A percentile compares a stretch with the other conserved stretches of the same genome.
These are phyloP conservation scores for Hylomyscus alleni DNA, from an alignment of 2,797 vertebrate genomes.

Conservation along the genomic window DNA sequence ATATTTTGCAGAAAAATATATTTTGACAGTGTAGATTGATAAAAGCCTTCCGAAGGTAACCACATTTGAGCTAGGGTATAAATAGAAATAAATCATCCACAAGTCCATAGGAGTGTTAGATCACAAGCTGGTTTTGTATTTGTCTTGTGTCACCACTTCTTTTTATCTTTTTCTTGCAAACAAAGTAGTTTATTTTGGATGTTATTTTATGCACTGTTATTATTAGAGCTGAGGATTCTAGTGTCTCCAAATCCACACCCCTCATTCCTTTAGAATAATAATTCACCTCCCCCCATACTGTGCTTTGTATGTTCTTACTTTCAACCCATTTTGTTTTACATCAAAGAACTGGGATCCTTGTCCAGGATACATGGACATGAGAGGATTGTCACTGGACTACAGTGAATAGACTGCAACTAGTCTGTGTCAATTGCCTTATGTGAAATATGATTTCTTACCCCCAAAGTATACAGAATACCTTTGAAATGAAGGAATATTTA, in stretches of 20 bases:
- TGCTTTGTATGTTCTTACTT: background rate
- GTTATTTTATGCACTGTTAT: background rate
- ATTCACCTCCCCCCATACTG: background rate
- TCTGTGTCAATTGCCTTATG: background rate
- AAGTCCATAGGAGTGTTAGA: background rate
- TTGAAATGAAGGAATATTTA: constrained; percentile 57
- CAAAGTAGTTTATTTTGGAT: constrained; percentile 12
- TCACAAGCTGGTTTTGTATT: constrained; percentile 28
- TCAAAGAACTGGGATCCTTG: background rate
- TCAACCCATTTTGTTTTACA: background rate
- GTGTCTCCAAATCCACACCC: background rate
- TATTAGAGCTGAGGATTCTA: background rate
- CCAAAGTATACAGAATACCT: background rate
- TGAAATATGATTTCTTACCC: constrained; percentile 17
- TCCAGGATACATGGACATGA: background rate
- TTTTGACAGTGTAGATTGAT: constrained; percentile 46
- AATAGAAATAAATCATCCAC: constrained; percentile 51
- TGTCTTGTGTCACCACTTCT: background rate
- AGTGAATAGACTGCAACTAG: background rate
- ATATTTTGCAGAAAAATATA: constrained; percentile 31
- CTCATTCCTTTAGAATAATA: background rate
- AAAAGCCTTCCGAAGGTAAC: background rate
- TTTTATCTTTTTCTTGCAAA: constrained; percentile 33
- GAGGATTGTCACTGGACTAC: background rate
- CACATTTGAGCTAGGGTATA: constrained; percentile 34